A percentile compares a stretch with the other conserved stretches of the same genome.
phyloP scores from a whole-genome alignment of 2,888 invertebrate species.

The Auanema freiburgensis region DNA sequence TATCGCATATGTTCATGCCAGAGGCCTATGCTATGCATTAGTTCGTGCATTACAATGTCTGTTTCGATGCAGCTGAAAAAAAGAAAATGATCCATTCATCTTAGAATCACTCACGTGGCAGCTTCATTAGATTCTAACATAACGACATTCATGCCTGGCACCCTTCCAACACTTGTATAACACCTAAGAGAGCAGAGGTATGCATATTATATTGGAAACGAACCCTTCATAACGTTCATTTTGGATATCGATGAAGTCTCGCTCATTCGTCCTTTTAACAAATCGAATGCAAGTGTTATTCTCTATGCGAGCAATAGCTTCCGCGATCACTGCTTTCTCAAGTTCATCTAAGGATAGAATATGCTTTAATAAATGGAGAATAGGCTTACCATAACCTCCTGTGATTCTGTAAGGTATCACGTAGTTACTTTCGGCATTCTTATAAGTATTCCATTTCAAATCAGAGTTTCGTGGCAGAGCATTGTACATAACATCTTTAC shows the following conservation, averaged over 20 bases:
- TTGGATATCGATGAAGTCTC: constrained; percentile 53
- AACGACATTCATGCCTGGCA: constrained; percentile 51
- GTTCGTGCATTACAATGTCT: constrained; percentile 57
- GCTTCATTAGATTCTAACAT: constrained; percentile 57
- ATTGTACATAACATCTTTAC: constrained; percentile 28
- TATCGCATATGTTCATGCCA: constrained; percentile 62
- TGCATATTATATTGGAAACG: background rate
- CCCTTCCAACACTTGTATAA: constrained; percentile 57
- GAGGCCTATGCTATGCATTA: constrained; percentile 52
- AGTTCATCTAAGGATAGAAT: constrained; percentile 31
- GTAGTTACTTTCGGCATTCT: constrained; percentile 40
- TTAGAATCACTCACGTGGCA: constrained; percentile 42
- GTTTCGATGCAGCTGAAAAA: constrained; percentile 44
- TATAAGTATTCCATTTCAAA: constrained; percentile 42
- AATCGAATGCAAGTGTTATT: constrained; percentile 55
- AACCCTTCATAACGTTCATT: constrained; percentile 55
- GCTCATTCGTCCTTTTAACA: constrained; percentile 34
- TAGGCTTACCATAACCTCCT: constrained; percentile 45
- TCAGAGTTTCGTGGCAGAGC: constrained; percentile 37
- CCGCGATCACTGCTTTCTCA: constrained; percentile 43
- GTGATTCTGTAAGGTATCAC: constrained; percentile 51
- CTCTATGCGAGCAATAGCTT: constrained; percentile 51
- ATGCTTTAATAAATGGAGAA: background rate
- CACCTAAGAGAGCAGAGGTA: constrained; percentile 37
- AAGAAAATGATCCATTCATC: background rate